A percentile compares a stretch with the other conserved stretches of the same genome.
These are phyloP conservation scores for Pontoporia blainvillei DNA, from an alignment of 2,113 vertebrate genomes.

Conservation along the genomic window DNA sequence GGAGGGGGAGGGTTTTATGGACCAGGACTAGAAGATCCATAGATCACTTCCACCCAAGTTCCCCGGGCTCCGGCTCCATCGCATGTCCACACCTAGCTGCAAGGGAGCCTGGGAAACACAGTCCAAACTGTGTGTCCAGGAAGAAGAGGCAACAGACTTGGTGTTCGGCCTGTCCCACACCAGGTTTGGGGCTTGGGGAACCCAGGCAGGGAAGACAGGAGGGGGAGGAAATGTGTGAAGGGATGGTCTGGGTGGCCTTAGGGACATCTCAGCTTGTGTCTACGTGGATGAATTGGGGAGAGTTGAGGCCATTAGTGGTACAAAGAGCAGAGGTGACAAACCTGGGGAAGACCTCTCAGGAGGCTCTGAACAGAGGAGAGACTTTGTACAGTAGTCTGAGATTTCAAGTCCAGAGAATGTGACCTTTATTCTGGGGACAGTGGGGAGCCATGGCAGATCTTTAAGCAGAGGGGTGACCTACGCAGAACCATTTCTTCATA, in stretches of 20 bases:
- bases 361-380: too few species aligned
- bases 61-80: not conserved
- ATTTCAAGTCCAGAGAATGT: not conserved
- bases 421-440: not conserved
- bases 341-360: not conserved
- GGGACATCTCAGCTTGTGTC: accelerated
- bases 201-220: not conserved
- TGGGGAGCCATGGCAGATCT: not conserved
- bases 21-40: not conserved
- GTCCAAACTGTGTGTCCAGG: not conserved
- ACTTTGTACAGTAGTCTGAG: not conserved
- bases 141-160: not conserved
- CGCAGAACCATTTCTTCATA: not conserved
- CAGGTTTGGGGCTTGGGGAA: not conserved
- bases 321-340: not conserved
- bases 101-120: not conserved
- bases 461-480: not conserved
- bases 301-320: accelerated
- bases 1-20: not conserved
- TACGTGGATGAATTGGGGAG: accelerated
- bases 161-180: not conserved
- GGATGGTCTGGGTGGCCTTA: not conserved
- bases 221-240: not conserved
- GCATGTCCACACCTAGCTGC: not conserved
- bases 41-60: not conserved